A percentile compares a stretch with the other conserved stretches of the same genome.
Evolutionary conservation across 1,140 invertebrate genomes (phyloP).

Genomic region (Leptoteleia sp.): DNA sequence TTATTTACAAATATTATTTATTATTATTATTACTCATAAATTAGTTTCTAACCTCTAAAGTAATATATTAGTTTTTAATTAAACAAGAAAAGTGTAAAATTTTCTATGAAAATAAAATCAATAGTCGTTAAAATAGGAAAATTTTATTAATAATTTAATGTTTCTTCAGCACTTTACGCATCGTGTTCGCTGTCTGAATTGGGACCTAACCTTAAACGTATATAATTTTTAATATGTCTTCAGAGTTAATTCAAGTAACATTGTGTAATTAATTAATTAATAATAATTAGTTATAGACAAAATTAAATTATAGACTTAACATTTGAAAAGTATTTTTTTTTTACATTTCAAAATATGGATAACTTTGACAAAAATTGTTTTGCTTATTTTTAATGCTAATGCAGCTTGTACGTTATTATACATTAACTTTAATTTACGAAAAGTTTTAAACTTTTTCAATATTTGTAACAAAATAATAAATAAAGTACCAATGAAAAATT

Average conservation of each 20-base stretch:
- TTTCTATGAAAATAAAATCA: not conserved
- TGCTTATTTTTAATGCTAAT: too few relatives aligned
- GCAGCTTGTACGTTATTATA: too few relatives aligned
- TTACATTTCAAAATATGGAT: too few relatives aligned
- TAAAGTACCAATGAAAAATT: too few relatives aligned
- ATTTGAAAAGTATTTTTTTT: too few relatives aligned
- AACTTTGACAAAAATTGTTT: too few relatives aligned
- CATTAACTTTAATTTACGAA: too few relatives aligned
- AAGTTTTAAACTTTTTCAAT: too few relatives aligned
- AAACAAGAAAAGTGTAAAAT: not conserved
- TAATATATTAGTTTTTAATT: constrained; percentile 9
- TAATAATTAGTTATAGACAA: constrained; percentile 1
- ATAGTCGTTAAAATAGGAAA: not conserved
- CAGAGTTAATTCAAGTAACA: constrained; percentile 32
- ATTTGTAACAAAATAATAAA: too few relatives aligned
- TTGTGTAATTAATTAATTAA: constrained; percentile 11
- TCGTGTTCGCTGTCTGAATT: constrained; percentile 63
- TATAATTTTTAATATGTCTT: constrained; percentile 54
- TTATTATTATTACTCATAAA: constrained; percentile 16
- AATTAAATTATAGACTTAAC: not conserved
- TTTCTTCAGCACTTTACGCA: constrained; percentile 60
- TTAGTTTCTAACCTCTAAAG: constrained; percentile 30
- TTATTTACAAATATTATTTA: constrained; percentile 1
- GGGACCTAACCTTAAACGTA: constrained; percentile 68
- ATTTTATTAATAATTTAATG: constrained; percentile 42